A percentile compares a stretch with the other conserved stretches of the same genome.
phyloP scores from a whole-genome alignment of 2,113 vertebrate species.

The Sander vitreus region DNA sequence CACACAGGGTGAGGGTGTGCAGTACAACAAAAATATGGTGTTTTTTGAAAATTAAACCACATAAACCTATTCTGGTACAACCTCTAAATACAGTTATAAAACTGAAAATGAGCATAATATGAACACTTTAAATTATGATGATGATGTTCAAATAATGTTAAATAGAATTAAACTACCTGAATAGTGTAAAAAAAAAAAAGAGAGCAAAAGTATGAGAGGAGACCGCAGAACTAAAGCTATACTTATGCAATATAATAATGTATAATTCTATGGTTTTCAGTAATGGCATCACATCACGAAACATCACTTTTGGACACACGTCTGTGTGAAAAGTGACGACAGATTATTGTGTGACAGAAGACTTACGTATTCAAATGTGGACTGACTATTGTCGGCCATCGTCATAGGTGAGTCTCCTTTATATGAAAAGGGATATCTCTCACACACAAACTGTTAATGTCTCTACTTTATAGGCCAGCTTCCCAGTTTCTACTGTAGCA shows the following conservation, averaged over 20 bases:
- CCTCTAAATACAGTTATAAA: no score
- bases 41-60: no score
- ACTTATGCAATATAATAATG: conserved; percentile 16
- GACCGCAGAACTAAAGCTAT: background rate
- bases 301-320: background rate
- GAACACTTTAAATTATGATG: background rate
- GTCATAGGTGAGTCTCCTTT: background rate
- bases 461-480: background rate
- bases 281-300: background rate
- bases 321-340: background rate
- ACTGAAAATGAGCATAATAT: no score
- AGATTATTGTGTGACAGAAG: conserved; percentile 12
- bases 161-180: background rate
- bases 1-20: no score
- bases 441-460: background rate
- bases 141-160: conserved; percentile 1
- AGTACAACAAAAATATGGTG: no score
- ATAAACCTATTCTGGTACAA: no score
- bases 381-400: background rate
- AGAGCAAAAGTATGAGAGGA: background rate
- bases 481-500: background rate
- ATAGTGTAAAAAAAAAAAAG: background rate
- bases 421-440: background rate
- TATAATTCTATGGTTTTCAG: conserved; percentile 10
- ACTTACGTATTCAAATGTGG: conserved; percentile 3